Evolutionary conservation across 2,888 invertebrate genomes (phyloP).

Genomic region (Atethmia centrago): DNA sequence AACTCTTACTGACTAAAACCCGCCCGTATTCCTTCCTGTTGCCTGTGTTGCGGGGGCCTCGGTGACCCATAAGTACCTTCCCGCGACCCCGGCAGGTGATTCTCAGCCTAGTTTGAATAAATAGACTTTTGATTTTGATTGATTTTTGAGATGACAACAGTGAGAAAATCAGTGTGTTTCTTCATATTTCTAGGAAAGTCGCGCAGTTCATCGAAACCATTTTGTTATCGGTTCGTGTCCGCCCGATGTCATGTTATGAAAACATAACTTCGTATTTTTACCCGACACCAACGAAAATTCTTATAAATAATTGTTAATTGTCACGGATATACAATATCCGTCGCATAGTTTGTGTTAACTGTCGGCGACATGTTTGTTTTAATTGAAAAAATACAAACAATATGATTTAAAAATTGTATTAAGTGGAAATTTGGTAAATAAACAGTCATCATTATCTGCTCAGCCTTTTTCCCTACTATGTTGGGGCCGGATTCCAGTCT

Average conservation of each 20-base stretch:
- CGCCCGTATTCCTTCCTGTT: no score
- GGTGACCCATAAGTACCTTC: no score
- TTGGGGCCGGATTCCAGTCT: background rate
- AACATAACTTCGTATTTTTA: slow-evolving; percentile 79
- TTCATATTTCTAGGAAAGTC: slow-evolving; percentile 59
- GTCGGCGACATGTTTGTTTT: slow-evolving; percentile 7
- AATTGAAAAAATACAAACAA: slow-evolving; percentile 14
- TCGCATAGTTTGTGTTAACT: slow-evolving; percentile 44
- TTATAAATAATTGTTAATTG: slow-evolving; percentile 68
- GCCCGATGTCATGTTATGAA: slow-evolving; percentile 78
- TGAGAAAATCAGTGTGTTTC: slow-evolving; percentile 42
- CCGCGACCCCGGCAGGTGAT: no score
- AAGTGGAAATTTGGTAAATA: background rate
- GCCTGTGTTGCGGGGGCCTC: no score
- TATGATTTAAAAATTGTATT: no score
- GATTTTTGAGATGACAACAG: background rate
- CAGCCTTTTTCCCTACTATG: background rate
- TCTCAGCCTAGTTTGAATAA: no score
- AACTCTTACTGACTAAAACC: no score
- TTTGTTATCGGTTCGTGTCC: slow-evolving; percentile 71
- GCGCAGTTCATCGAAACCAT: slow-evolving; percentile 58
- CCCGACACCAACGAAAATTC: slow-evolving; percentile 69
- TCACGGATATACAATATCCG: slow-evolving; percentile 69
- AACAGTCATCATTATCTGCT: background rate
- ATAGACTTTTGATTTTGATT: no score